These are phyloP conservation scores for Thunnus thynnus DNA, from an alignment of 2,113 vertebrate species.

Conservation along the genomic window DNA sequence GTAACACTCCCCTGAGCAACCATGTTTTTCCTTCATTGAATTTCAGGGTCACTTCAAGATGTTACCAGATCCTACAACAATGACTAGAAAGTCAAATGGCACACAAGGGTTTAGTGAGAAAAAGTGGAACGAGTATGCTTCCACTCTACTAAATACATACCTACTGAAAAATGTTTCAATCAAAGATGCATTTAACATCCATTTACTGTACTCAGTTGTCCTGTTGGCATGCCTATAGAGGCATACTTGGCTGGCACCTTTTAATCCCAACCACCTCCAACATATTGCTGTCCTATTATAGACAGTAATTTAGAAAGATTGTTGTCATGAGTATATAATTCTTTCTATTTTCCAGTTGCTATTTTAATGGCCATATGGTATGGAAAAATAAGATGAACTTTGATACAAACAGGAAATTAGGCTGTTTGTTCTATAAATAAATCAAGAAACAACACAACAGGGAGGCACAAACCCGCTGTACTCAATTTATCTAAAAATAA, in stretches of 20 bases:
- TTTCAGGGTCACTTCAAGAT: background rate
- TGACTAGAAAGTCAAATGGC: background rate
- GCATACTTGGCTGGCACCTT: background rate
- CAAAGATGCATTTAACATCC: slow-evolving; percentile 35
- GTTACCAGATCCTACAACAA: background rate
- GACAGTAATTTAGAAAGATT: background rate
- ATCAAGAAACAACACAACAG: background rate
- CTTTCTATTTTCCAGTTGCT: background rate
- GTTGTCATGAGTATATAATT: background rate
- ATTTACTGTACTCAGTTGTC: slow-evolving; percentile 11
- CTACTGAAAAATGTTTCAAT: slow-evolving; percentile 43
- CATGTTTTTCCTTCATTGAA: background rate
- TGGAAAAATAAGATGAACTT: background rate
- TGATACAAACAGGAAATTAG: background rate
- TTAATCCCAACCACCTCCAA: background rate
- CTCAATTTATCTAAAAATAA: background rate
- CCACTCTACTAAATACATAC: slow-evolving; percentile 36
- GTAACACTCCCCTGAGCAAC: background rate
- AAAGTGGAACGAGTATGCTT: slow-evolving; percentile 24
- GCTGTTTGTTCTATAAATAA: background rate
- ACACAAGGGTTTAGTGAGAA: slow-evolving; percentile 5
- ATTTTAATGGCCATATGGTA: background rate
- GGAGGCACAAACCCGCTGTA: background rate
- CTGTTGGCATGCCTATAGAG: background rate
- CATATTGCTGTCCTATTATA: background rate